These are phyloP conservation scores for Spermophilus dauricus DNA, from an alignment of 2,113 vertebrate species.

Conservation along the genomic window DNA sequence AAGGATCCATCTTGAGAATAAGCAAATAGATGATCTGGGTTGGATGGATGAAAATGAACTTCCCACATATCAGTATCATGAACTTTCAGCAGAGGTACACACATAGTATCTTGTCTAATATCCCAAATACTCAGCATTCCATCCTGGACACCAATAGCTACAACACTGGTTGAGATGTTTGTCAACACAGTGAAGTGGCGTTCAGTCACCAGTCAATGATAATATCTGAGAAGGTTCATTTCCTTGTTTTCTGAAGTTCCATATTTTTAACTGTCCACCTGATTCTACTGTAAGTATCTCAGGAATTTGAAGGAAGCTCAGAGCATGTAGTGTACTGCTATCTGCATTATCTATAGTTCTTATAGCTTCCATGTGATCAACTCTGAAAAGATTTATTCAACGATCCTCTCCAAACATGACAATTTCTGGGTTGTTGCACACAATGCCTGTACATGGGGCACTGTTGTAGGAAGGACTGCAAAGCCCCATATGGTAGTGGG, in stretches of 20 bases:
- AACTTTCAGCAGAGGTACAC: conserved; percentile 96
- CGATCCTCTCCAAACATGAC: conserved; percentile 97
- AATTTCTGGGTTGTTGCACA: conserved; percentile 95
- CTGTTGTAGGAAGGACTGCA: conserved; percentile 86
- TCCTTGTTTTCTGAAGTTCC: conserved; percentile 96
- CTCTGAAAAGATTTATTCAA: conserved; percentile 94
- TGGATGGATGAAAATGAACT: conserved; percentile 97
- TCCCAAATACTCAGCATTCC: conserved; percentile 99
- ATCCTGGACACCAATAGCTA: conserved; percentile 95
- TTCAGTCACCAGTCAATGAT: conserved; percentile 95
- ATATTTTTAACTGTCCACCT: conserved; percentile 97
- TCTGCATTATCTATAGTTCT: conserved; percentile 96
- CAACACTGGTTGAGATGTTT: conserved; percentile 97
- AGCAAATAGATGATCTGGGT: conserved; percentile 97
- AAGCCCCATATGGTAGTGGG: conserved; percentile 90
- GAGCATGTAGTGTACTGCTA: conserved; percentile 97
- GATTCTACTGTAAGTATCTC: conserved; percentile 98
- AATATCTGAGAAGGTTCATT: conserved; percentile 96
- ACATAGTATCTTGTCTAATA: conserved; percentile 94
- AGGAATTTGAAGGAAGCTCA: conserved; percentile 95
- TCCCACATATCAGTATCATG: conserved; percentile 99
- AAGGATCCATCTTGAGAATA: conserved; percentile 86
- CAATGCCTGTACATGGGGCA: conserved; percentile 94
- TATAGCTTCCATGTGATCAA: conserved; percentile 92
- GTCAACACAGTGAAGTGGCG: conserved; percentile 97